Percentiles rank a stretch among this genome's conserved stretches.
phyloP scores from a whole-genome alignment of 2,888 invertebrate species.

The Minunthozetes semirufus region DNA sequence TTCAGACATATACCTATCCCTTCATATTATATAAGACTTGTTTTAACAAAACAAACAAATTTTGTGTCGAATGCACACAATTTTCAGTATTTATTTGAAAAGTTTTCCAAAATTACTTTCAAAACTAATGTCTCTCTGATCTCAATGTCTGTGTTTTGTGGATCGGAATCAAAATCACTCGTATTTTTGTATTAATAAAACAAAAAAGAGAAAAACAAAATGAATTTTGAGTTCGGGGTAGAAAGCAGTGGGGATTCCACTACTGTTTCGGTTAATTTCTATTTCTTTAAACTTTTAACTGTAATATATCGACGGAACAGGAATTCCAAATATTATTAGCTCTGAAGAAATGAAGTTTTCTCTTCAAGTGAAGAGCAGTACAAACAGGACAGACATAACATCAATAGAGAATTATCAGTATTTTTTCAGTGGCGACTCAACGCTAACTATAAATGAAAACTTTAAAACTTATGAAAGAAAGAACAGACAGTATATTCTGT shows the following conservation, averaged over 20 bases:
- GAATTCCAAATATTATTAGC: neutral
- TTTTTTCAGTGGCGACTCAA: constrained; percentile 13
- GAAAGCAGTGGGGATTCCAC: neutral
- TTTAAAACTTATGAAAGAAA: neutral
- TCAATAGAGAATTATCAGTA: constrained; percentile 9
- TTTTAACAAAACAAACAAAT: constrained; percentile 20
- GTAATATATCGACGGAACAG: neutral
- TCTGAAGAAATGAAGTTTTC: neutral
- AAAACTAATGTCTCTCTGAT: neutral
- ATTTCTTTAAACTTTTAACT: neutral
- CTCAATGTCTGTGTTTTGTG: neutral
- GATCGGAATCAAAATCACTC: neutral
- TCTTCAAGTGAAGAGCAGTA: constrained; percentile 17
- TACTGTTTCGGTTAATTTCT: constrained; percentile 7
- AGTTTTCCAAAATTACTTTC: neutral
- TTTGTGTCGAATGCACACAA: neutral
- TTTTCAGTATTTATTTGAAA: neutral
- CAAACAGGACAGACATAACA: neutral
- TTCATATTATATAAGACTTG: neutral
- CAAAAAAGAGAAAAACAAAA: neutral
- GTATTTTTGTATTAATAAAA: neutral
- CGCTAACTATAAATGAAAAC: constrained; percentile 13
- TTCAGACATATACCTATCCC: neutral
- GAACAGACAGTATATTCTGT: neutral
- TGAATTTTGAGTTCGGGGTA: neutral